These are phyloP conservation scores for Caenorhabditis brenneri DNA, from an alignment of 1,140 invertebrate species.

Conservation along the genomic window DNA sequence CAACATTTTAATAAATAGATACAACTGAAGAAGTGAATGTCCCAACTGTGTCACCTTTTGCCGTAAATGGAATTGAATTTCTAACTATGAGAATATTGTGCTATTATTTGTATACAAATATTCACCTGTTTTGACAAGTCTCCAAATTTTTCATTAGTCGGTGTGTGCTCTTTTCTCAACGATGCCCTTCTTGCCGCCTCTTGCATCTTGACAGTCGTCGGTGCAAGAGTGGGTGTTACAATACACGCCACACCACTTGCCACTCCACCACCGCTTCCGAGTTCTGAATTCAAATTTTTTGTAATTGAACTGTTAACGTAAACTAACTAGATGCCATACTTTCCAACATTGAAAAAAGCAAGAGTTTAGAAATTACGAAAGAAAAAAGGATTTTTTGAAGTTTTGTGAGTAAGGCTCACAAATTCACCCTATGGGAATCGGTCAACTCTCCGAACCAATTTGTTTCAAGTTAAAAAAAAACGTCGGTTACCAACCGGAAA, in stretches of 20 bases:
- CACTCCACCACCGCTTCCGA: background rate
- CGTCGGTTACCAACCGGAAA: background rate
- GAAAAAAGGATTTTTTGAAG: background rate
- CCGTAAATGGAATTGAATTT: background rate
- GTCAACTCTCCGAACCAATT: slow-evolving; percentile 28
- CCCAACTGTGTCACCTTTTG: no score
- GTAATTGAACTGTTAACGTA: background rate
- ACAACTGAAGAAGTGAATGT: no score
- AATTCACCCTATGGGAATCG: slow-evolving; percentile 30
- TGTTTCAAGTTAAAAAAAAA: background rate
- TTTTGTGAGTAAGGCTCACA: background rate
- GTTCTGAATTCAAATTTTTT: background rate
- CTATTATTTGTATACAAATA: background rate
- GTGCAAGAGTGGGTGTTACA: slow-evolving; percentile 29
- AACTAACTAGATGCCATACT: background rate
- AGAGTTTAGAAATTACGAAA: background rate
- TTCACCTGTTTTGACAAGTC: slow-evolving; percentile 25
- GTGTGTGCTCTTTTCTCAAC: slow-evolving; percentile 1
- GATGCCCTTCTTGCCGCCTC: slow-evolving; percentile 5
- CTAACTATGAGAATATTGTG: background rate
- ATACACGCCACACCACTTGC: slow-evolving; percentile 22
- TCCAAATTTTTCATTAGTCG: slow-evolving; percentile 26
- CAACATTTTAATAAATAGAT: background rate
- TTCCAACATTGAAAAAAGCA: background rate
- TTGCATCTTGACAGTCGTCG: slow-evolving; percentile 32